Base-by-base conservation (phyloP, 1,140 invertebrate species). In the Spodoptera litura region DNA sequence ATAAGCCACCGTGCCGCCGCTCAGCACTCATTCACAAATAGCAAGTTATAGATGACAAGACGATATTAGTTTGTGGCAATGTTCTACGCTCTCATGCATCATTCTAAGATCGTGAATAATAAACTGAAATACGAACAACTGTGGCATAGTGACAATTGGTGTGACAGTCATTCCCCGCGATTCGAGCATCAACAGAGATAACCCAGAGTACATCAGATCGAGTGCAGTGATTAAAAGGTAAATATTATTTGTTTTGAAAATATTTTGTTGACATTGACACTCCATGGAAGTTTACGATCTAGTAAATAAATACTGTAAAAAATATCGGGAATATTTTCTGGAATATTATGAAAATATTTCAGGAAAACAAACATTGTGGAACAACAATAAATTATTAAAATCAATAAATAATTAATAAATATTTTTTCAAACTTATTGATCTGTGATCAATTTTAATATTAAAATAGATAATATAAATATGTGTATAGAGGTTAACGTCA, bases 111-210 rank as follows among this genome's bases (percentile, higher is more conserved):
- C 79, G 77, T 89, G 79, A 87, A 87, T 86, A 89, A 80, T 83
- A 84, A 89, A 82, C 82, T 83, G 44, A 84, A 90, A 83, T 88
- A 88, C 91, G 88, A 92, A 89, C 90, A 92, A 89, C 91, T 91
- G 91, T 94, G 93, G 93, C 84, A 91, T 80, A 93, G 93, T 94
- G 93, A 94, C 87, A 93, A 94, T 83, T 91, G 85, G 85, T 93
- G 93, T 90, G 91, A 94, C 74, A 90, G 91, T 86, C 89, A 93
- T 91, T 93, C 91, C 51, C 93, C 93, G 72, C 85, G 86, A 83
- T 94, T 93, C 81, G 91, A 94, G 62, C 88, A 92, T 81, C 93
- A 94, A 81, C 91, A 94, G 70, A 94, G 93, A 92, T 94, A 94
- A 84, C 89, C 80, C 78, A 70, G 44, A 83, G 79, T 66, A 79